A percentile compares a stretch with the other conserved stretches of the same genome.
Conservation (phyloP, 2,797 vertebrate species). For the Spondyliosoma cantharus region DNA sequence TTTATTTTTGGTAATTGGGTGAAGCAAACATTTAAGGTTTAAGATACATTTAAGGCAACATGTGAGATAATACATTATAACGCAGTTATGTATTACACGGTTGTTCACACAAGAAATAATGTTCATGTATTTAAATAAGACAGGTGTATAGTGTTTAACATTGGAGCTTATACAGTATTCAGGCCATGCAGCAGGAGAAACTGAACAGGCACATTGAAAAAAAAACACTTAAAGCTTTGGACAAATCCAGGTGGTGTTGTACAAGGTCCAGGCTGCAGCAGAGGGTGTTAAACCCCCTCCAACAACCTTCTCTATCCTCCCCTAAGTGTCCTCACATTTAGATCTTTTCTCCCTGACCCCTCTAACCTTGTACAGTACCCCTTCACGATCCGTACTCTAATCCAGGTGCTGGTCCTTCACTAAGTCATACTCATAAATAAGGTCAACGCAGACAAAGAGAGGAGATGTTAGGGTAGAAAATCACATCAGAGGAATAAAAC, state of each 20-base stretch:
- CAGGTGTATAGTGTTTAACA: not conserved
- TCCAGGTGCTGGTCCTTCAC: slow-evolving; percentile 61
- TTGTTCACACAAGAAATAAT: not conserved
- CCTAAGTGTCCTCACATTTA: slow-evolving; percentile 53
- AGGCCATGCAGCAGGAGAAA: not conserved
- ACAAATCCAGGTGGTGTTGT: not conserved
- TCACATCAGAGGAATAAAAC: slow-evolving; percentile 74
- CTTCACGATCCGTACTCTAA: slow-evolving; percentile 49
- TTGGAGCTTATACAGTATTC: not conserved
- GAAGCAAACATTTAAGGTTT: no score
- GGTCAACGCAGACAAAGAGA: slow-evolving; percentile 70
- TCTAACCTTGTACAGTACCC: slow-evolving; percentile 52
- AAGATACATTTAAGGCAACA: no score
- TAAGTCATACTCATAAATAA: slow-evolving; percentile 72
- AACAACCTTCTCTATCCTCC: slow-evolving; percentile 25
- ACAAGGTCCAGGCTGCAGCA: not conserved
- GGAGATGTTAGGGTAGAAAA: slow-evolving; percentile 63
- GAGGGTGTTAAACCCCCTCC: slow-evolving; percentile 10
- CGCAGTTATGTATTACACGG: no score
- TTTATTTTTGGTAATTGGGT: no score
- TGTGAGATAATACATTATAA: no score
- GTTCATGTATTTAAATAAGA: not conserved
- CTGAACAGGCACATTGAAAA: not conserved
- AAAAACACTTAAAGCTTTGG: not conserved
- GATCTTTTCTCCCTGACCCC: slow-evolving; percentile 62